Percentiles rank a stretch among this genome's conserved stretches.
phyloP scores from a whole-genome alignment of 2,888 invertebrate genomes.

The Parnassius glacialis region DNA sequence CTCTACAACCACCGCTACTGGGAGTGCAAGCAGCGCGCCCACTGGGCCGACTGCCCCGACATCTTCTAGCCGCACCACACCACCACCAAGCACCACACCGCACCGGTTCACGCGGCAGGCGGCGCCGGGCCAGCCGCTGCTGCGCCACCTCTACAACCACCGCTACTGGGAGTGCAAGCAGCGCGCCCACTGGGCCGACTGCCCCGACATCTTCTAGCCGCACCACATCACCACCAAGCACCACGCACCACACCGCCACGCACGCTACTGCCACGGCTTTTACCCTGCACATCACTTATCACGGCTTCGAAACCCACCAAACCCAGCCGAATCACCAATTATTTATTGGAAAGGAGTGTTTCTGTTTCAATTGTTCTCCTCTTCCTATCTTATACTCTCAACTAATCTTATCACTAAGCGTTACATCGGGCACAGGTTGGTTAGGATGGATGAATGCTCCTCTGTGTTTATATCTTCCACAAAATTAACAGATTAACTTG shows the following conservation, averaged over 20 bases:
- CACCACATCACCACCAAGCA: constrained; percentile 8
- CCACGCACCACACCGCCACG: neutral
- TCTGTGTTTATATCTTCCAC: too few relatives aligned
- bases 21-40: constrained; percentile 92
- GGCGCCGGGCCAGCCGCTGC: constrained; percentile 77
- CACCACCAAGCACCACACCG: constrained; percentile 63
- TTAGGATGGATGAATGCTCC: too few relatives aligned
- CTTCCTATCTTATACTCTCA: too few relatives aligned
- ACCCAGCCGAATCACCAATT: too few relatives aligned
- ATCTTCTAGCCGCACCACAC: constrained; percentile 83
- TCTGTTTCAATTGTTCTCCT: too few relatives aligned
- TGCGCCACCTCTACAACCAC: constrained; percentile 89
- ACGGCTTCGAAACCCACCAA: too few relatives aligned
- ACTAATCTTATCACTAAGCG: too few relatives aligned
- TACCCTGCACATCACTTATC: too few relatives aligned
- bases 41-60: constrained; percentile 95
- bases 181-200: constrained; percentile 91
- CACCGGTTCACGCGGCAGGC: constrained; percentile 92
- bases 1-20: constrained; percentile 95
- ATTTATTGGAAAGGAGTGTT: too few relatives aligned
- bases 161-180: constrained; percentile 97
- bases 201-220: constrained; percentile 93
- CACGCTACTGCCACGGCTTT: neutral
- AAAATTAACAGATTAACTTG: too few relatives aligned
- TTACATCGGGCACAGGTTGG: too few relatives aligned